phyloP scores from a whole-genome alignment of 92 coral and sea anemone species.

The Porites rus region DNA sequence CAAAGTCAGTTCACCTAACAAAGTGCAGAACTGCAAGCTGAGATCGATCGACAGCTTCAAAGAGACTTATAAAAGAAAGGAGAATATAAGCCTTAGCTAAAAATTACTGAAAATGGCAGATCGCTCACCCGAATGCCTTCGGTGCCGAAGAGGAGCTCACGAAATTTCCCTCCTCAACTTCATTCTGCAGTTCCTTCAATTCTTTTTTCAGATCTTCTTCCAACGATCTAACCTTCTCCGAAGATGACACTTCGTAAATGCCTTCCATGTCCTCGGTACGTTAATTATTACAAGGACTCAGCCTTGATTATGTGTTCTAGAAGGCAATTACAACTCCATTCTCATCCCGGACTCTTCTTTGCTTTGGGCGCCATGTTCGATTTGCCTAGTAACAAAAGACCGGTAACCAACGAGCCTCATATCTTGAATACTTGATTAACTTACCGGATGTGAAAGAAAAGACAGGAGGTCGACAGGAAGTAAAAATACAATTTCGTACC shows the following conservation, averaged over 20 bases:
- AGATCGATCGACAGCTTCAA: not conserved
- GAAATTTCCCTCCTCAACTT: conserved; percentile 94
- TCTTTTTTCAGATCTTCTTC: conserved; percentile 96
- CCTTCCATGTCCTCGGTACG: conserved; percentile 77
- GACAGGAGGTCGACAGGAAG: not conserved
- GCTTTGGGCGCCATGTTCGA: conserved; percentile 47
- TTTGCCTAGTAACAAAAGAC: conserved; percentile 1
- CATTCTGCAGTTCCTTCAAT: conserved; percentile 92
- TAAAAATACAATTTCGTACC: not conserved
- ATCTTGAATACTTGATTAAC: not conserved
- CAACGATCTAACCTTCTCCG: conserved; percentile 87
- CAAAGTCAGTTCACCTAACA: not conserved
- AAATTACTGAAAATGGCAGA: not conserved
- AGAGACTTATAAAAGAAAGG: not conserved
- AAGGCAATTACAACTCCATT: conserved; percentile 29
- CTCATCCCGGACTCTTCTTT: not conserved
- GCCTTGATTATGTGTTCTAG: conserved; percentile 6
- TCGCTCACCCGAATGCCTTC: conserved; percentile 87
- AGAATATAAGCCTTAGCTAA: too few relatives aligned
- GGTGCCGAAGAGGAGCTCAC: conserved; percentile 58
- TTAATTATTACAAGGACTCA: not conserved
- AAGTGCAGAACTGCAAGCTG: too few relatives aligned
- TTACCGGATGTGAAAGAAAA: not conserved
- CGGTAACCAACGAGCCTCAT: conserved; percentile 38
- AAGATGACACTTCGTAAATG: conserved; percentile 90